Evolutionary conservation across 2,888 invertebrate genomes (phyloP).

Genomic region (Salticus scenicus): DNA sequence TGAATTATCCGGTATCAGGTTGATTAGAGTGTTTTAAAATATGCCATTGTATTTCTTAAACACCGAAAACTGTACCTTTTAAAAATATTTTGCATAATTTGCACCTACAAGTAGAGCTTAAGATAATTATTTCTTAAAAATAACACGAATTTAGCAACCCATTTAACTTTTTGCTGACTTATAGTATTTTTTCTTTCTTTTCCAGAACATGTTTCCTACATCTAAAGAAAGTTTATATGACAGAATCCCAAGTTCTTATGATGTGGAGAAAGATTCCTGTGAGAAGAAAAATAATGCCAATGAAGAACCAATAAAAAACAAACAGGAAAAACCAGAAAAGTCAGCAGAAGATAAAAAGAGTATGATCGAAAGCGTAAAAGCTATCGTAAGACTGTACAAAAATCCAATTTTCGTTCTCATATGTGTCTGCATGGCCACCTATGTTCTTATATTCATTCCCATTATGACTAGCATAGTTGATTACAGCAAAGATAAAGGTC

Average conservation of each 20-base stretch:
- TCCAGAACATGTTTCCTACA: conserved; percentile 50
- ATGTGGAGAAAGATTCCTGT: conserved; percentile 4
- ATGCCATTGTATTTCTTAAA: too few species aligned
- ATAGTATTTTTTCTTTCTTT: not conserved
- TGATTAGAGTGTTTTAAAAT: too few species aligned
- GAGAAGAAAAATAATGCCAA: conserved; percentile 6
- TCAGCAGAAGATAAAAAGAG: not conserved
- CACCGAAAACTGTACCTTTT: too few species aligned
- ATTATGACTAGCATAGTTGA: conserved; percentile 51
- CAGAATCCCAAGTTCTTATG: not conserved
- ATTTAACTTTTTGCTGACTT: too few species aligned
- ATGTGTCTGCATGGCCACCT: conserved; percentile 41
- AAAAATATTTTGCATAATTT: too few species aligned
- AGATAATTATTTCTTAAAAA: too few species aligned
- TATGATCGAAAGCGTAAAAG: conserved; percentile 27
- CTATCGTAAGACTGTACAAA: conserved; percentile 32
- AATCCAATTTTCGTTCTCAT: conserved; percentile 54
- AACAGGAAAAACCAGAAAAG: not conserved
- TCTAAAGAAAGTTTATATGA: conserved; percentile 56
- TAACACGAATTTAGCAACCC: too few species aligned
- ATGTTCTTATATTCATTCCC: conserved; percentile 51
- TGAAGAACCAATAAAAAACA: not conserved
- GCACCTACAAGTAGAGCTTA: too few species aligned
- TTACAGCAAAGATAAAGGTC: conserved; percentile 55
- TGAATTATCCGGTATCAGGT: too few species aligned